Evolutionary conservation across 92 coral and sea anemone species (phyloP).

Genomic region (Palythoa grandis): DNA sequence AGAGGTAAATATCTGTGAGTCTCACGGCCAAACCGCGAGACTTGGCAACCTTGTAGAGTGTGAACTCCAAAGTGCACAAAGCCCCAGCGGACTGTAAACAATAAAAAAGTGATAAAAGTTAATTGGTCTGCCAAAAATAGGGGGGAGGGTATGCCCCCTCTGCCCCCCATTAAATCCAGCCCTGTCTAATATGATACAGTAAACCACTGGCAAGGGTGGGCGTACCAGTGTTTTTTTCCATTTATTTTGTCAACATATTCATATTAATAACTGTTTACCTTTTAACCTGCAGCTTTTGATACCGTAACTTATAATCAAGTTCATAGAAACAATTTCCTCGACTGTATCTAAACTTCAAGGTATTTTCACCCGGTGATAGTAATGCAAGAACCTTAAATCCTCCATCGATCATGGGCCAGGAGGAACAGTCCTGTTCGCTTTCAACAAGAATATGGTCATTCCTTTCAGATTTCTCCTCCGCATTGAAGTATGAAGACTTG

Average conservation of each 20-base stretch:
- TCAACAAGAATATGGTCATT: constrained; percentile 50
- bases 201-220: too few species aligned
- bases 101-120: too few species aligned
- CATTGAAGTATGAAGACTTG: not conserved
- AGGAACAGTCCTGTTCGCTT: constrained; percentile 50
- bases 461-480: not conserved
- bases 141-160: too few species aligned
- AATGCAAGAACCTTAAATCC: constrained; percentile 82
- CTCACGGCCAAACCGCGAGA: too few species aligned
- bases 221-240: too few species aligned
- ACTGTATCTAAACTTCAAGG: constrained; percentile 51
- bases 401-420: constrained; percentile 75
- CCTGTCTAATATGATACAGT: too few species aligned
- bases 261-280: constrained; percentile 49
- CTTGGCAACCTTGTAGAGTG: too few species aligned
- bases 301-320: constrained; percentile 53
- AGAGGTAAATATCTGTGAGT: too few species aligned
- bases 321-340: constrained; percentile 24
- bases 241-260: not conserved
- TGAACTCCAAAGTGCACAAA: too few species aligned
- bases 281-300: constrained; percentile 53
- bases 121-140: too few species aligned
- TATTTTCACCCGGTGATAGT: constrained; percentile 71
- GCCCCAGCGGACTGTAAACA: too few species aligned
- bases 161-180: too few species aligned